Conservation (phyloP, 1,140 invertebrate species). For the Drosophila bipectinata region DNA sequence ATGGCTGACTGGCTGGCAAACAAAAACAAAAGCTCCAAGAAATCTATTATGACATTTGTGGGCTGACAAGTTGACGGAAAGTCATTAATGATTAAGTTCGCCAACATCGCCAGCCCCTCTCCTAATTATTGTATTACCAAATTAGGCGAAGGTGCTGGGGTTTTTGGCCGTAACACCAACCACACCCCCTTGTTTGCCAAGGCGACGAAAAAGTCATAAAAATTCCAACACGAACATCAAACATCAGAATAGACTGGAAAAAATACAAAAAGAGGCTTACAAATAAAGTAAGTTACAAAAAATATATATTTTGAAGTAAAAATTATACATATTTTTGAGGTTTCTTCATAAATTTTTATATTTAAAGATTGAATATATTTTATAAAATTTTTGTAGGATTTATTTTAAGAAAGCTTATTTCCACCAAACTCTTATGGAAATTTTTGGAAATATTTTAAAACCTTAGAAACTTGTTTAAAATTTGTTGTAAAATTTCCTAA, state of each 20-base stretch:
- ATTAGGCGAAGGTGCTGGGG: conserved; percentile 15
- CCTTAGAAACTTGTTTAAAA: too few species aligned
- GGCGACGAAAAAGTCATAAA: conserved; percentile 47
- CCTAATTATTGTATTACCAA: conserved; percentile 51
- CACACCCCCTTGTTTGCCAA: conserved; percentile 7
- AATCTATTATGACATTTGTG: conserved; percentile 79
- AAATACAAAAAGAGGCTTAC: not conserved
- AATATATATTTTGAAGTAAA: not conserved
- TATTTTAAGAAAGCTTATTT: too few species aligned
- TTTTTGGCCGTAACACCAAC: not conserved
- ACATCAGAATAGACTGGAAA: not conserved
- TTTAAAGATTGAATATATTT: too few species aligned
- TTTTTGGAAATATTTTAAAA: too few species aligned
- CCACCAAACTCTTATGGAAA: too few species aligned
- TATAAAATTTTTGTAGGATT: too few species aligned
- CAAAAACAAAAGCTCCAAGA: conserved; percentile 64
- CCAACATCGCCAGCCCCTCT: not conserved
- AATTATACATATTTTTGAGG: not conserved
- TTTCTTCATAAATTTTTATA: not conserved
- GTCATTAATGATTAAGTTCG: conserved; percentile 68
- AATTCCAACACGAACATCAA: conserved; percentile 53
- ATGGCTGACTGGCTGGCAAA: conserved; percentile 19
- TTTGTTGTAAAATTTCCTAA: too few species aligned
- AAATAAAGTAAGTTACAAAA: too few species aligned
- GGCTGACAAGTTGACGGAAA: conserved; percentile 77